Evolutionary conservation across 1,140 invertebrate species (phyloP).

Genomic region (Apis florea): DNA sequence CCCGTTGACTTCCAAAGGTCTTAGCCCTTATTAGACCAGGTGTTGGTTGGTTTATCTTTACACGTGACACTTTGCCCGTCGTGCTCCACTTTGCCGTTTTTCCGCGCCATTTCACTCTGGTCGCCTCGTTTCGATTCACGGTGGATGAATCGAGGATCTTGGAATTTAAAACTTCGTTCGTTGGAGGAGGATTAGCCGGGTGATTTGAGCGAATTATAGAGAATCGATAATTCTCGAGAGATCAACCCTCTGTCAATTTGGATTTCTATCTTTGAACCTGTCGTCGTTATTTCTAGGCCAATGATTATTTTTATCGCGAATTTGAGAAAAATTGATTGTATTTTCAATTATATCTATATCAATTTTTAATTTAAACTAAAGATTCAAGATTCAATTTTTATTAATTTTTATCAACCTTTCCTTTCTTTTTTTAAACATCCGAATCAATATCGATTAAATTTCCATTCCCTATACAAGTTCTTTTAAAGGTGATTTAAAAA

Average conservation of each 20-base stretch:
- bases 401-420: neutral
- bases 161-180: neutral
- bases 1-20: neutral
- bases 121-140: neutral
- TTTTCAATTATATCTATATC: too few relatives aligned
- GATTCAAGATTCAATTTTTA: too few relatives aligned
- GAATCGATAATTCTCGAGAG: too few relatives aligned
- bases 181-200: too few relatives aligned
- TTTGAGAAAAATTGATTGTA: too few relatives aligned
- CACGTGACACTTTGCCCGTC: neutral
- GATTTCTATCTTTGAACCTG: too few relatives aligned
- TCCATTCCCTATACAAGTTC: neutral
- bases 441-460: neutral
- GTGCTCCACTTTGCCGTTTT: neutral
- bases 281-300: too few relatives aligned
- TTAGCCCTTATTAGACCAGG: neutral
- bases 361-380: too few relatives aligned
- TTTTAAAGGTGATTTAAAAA: neutral
- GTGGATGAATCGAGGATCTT: neutral
- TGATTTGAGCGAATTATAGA: too few relatives aligned
- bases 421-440: neutral
- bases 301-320: too few relatives aligned
- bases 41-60: neutral
- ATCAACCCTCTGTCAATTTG: too few relatives aligned
- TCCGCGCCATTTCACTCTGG: neutral